Evolutionary conservation across 2,888 invertebrate genomes (phyloP), one percentile per base, ranked within the genome.

Genomic region (Crepidodera aurea): DNA sequence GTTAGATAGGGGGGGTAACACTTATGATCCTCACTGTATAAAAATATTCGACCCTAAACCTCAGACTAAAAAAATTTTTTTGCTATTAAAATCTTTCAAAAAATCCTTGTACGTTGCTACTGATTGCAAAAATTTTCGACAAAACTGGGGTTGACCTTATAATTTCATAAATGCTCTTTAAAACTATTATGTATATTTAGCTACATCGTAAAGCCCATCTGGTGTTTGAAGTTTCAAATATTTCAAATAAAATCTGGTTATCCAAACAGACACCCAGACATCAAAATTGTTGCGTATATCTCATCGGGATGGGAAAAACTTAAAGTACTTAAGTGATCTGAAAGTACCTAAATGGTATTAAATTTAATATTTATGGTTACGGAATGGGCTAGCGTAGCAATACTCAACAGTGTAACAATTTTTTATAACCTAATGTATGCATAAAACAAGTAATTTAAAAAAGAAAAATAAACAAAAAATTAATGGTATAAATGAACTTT

Each of bases 201-300:
- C 40, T 10, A 18, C 18, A 39, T 27, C 13, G 25, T 27, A 40
- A 54, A n/a, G 12, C 29, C 44, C 54, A 54, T 54, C 54, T 54
- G 54, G 54, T 32, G 40, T 54, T 54, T 18, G 8, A 18, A 16
- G 7, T 39, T 53, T 40, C 16, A 39, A 44, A 19, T 42, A 44
- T 44, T 44, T 29, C 32, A 44, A 27, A 54, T 54, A 12, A 44
- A 44, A 54, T 44, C 42, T 32, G 29, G 18, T 42, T 32, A 44
- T 54, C 29, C 25, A 54, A 29, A 42, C 54, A 54, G 42, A 42
- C 54, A 44, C 16, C 54, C 54, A 54, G 54, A 42, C 54, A 42
- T 54, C 29, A 12, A 19, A 16, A 42, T 54, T 51, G 13, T 37
- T 37, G 6, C 37, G 22, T 18, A 34, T 34, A 50, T 50, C 16